Evolutionary conservation across 2,888 invertebrate species (phyloP), one percentile per base, ranked within the genome.

Genomic region (Tanypteryx hageni): DNA sequence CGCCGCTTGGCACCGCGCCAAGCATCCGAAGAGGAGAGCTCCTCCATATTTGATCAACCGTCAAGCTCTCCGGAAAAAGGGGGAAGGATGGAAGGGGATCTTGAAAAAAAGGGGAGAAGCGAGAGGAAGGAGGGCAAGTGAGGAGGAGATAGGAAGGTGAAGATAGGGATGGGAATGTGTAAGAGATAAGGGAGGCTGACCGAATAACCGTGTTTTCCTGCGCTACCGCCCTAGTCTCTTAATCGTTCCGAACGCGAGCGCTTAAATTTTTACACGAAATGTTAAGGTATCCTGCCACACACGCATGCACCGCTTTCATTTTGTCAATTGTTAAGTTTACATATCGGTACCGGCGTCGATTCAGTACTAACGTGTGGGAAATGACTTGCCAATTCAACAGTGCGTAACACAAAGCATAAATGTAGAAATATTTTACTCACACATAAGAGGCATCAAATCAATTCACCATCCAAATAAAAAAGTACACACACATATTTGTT

Each of bases 1-100:
- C 61, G 7, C 86, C 61, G 31, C 31, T 86, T 83, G 83, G 83
- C 83, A 18, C 56, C 44, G 89, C 89, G 64, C 68, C 89, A 64
- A 31, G 44, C 64, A 31, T 44, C 61, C 31, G 61, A n/a, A 61
- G 61, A 11, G 14, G 31, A 64, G 61, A 27, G 31, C 86, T 89
- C 89, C 86, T 86, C 86, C 89, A 89, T 89, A 89, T 89, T 89
- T 89, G 89, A 89, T 89, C 89, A 86, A 86, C 86, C 86, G 59
- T 85, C 61, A 64, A 89, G 89, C 76, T 76, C 76, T 76, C 76
- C 22, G 76, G 76, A 76, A 27, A 76, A 76, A 76, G n/a, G n/a
- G 76, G 16, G n/a, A 16, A 89, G 18, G 44, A 16, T 31, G 86
- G 44, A 44, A 44, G 44, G 31, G 44, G 44, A 44, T 44, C 44